These are phyloP conservation scores for Napeogenes inachia DNA, from an alignment of 2,888 invertebrate species.

Conservation along the genomic window DNA sequence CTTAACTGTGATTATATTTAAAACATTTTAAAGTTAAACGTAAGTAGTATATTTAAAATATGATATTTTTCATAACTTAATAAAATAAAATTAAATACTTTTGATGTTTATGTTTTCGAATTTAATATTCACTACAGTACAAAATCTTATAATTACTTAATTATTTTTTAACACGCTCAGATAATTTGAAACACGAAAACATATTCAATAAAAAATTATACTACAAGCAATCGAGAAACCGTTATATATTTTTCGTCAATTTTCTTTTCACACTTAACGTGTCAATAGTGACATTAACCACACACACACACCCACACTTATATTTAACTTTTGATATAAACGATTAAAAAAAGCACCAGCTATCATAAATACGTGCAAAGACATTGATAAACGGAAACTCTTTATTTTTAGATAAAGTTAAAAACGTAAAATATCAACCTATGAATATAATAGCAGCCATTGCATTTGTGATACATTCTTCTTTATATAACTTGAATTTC, in stretches of 20 bases:
- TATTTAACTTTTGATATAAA: not conserved
- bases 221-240: not conserved
- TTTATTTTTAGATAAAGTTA: not conserved
- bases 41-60: too few species aligned
- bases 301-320: not conserved
- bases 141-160: not conserved
- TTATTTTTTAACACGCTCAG: not conserved
- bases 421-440: too few species aligned
- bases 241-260: constrained; percentile 10
- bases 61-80: too few species aligned
- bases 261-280: constrained; percentile 17
- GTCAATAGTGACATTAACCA: constrained; percentile 19
- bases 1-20: not conserved
- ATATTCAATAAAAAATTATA: not conserved
- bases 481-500: constrained; percentile 7
- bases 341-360: too few species aligned
- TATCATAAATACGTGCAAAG: too few species aligned
- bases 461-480: constrained; percentile 20
- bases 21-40: not conserved
- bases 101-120: too few species aligned
- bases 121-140: too few species aligned
- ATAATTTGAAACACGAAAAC: not conserved
- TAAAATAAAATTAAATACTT: too few species aligned
- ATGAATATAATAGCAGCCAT: not conserved
- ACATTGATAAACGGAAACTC: too few species aligned